phyloP scores from a whole-genome alignment of 2,888 invertebrate genomes.

The Drosophila putrida region DNA sequence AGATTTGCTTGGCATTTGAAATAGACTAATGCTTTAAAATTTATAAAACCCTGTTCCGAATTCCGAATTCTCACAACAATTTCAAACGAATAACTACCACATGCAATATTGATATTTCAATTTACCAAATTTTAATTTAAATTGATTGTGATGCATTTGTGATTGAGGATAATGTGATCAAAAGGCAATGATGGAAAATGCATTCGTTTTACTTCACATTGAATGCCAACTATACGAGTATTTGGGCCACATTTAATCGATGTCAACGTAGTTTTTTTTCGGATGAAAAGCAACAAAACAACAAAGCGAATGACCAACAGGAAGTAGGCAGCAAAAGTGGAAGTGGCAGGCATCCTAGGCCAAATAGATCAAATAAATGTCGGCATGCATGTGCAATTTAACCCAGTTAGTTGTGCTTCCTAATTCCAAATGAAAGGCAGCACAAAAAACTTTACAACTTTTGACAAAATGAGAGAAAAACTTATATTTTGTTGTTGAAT shows the following conservation, averaged over 20 bases:
- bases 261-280: conserved; percentile 54
- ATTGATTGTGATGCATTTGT: conserved; percentile 25
- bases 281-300: conserved; percentile 17
- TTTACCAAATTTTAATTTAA: conserved; percentile 4
- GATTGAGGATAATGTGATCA: conserved; percentile 14
- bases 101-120: conserved; percentile 18
- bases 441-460: conserved; percentile 25
- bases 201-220: conserved; percentile 36
- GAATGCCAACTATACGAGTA: conserved; percentile 27
- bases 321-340: conserved; percentile 8
- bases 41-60: background rate
- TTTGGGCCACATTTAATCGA: conserved; percentile 59
- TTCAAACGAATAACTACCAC: background rate
- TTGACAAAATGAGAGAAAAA: conserved; percentile 27
- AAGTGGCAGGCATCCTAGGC: conserved; percentile 6
- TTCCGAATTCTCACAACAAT: background rate
- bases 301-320: conserved; percentile 43
- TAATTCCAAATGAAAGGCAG: conserved; percentile 45
- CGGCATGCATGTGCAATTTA: conserved; percentile 44
- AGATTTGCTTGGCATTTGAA: conserved; percentile 4
- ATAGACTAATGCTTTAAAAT: background rate
- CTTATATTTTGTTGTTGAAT: conserved; percentile 10
- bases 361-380: conserved; percentile 16
- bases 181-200: conserved; percentile 35
- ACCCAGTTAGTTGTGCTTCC: conserved; percentile 65